Base-by-base conservation (phyloP, 2,888 invertebrate genomes). In the Prosapia bicincta region DNA sequence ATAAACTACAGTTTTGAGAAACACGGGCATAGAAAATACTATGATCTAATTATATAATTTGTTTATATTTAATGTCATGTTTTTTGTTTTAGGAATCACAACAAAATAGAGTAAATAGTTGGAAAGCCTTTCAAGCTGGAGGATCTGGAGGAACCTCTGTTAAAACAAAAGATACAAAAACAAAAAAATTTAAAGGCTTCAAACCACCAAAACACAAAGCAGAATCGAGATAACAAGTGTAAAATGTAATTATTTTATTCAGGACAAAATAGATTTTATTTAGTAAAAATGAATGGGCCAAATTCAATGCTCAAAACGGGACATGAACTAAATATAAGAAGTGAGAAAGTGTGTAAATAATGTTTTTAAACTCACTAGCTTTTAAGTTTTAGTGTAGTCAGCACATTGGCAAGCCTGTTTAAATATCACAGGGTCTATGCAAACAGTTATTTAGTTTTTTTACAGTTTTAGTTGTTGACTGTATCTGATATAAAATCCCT, bases 161-260 rank as follows among this genome's bases (percentile, higher is more conserved):
- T 23, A 71, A 65, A 26, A 77, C 77, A 9, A 77, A 74, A 73
- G 54, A 54, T 20, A 88, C 90, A 73, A 93, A 93, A 83, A 89
- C 90, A 80, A 93, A 93, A 85, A 94, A 94, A 84, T 89, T 93
- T 81, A 93, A 92, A 85, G 89, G 79, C 28, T 96, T 97, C 87
- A 93, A 93, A 84, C 97, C 97, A 0, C 97, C 97, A 0, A 96
- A 96, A 86, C 95, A 95, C 78, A 97, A 97, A 85, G 95, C 96
- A 0, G 97, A 97, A 86, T 92, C 95, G 72, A 93, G 96, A 92
- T 95, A 92, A 90, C 78, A 23, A 25, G 72, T 66, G 70, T 70
- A 70, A 54, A 54, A 20, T 54, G 5, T 54, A 54, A 20, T 54
- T 54, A 54, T 54, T 54, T 54, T 20, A 54, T 54, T 54, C 20